Conservation (phyloP, 2,888 invertebrate species). For the Corythucha ciliata region DNA sequence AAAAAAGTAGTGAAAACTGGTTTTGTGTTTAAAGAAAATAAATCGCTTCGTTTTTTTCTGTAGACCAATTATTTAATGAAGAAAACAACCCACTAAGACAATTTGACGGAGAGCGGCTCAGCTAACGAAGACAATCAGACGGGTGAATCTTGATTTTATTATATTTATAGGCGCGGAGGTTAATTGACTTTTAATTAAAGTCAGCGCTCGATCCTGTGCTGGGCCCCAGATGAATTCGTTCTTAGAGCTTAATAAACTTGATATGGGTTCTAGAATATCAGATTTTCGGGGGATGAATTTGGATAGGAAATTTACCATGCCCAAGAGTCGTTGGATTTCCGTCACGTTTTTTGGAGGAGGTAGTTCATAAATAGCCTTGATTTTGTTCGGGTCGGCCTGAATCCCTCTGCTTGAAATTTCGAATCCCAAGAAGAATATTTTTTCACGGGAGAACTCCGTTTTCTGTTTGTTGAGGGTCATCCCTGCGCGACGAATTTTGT, state of each 20-base stretch:
- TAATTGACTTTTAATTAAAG: conserved; percentile 4
- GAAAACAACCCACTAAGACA: no score
- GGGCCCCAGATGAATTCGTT: conserved; percentile 16
- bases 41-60: no score
- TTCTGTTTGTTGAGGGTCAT: neutral
- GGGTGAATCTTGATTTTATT: no score
- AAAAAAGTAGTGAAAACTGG: no score
- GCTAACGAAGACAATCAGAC: no score
- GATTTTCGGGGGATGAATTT: neutral
- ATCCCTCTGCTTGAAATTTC: neutral
- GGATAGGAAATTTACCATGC: neutral
- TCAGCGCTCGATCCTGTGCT: conserved; percentile 13
- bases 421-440: neutral
- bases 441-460: neutral
- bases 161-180: conserved; percentile 7
- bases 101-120: no score
- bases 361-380: neutral
- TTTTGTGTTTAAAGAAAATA: no score
- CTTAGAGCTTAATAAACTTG: conserved; percentile 17
- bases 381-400: neutral
- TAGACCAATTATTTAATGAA: no score
- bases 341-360: neutral
- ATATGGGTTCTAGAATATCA: neutral
- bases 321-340: neutral
- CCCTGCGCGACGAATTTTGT: neutral